Evolutionary conservation across 2,797 vertebrate species (phyloP).

Genomic region (Peromyscus aztecus): DNA sequence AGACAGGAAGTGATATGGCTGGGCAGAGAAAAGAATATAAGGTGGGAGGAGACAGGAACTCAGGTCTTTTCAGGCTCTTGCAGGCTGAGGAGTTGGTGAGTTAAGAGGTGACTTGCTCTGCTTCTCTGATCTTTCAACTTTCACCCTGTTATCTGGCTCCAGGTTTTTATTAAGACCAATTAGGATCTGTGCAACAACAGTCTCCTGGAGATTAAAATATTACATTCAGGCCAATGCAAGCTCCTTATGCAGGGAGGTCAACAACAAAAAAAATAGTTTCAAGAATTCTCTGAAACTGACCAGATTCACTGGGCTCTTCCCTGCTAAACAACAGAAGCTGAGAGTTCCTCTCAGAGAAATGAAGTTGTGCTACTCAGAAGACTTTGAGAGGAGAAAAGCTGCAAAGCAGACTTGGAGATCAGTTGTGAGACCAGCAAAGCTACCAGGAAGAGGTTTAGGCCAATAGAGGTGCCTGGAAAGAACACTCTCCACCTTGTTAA

Average conservation of each 20-base stretch:
- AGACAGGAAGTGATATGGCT: too few species aligned
- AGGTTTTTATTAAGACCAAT: too few species aligned
- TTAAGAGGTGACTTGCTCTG: too few species aligned
- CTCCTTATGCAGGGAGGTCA: not conserved
- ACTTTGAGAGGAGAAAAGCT: not conserved
- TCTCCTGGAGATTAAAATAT: not conserved
- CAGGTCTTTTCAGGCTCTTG: too few species aligned
- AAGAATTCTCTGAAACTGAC: not conserved
- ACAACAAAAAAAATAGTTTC: not conserved
- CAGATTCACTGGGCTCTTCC: not conserved
- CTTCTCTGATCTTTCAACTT: too few species aligned
- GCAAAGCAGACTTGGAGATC: not conserved
- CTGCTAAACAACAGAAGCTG: not conserved
- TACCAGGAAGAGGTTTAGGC: not conserved
- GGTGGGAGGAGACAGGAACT: too few species aligned
- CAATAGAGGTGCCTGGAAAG: not conserved
- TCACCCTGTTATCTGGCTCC: too few species aligned
- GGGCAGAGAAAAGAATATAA: too few species aligned
- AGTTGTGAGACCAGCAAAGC: not conserved
- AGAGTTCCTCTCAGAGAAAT: not conserved
- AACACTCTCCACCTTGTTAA: too few species aligned
- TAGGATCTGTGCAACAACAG: not conserved
- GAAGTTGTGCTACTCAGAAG: not conserved
- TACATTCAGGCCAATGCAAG: not conserved
- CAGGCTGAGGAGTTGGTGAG: too few species aligned